Evolutionary conservation across 2,113 vertebrate species (phyloP), one percentile per base, ranked within the genome.

Genomic region (Haemorhous mexicanus): DNA sequence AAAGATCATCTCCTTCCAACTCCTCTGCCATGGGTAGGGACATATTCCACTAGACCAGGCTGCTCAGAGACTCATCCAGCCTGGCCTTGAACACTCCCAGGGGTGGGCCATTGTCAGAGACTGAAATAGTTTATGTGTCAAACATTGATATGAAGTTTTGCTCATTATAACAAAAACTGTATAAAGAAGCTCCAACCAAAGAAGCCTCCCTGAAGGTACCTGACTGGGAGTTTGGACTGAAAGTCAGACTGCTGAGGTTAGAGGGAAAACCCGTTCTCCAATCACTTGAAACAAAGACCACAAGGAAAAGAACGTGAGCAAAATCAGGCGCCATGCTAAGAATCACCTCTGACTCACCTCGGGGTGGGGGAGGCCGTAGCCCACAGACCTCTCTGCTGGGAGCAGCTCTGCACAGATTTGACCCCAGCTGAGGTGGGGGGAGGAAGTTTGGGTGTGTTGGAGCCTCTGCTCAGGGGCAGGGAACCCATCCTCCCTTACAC

Each of bases 321-420:
- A 32, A 43, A 1, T 13, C 37, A 5, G 3, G 6, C 2, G 4
- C 32, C 1, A 4, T 47, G 33, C 64, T 19, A 3, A 35, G 64
- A 47, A 32, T 2, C 53, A 14, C 24, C 46, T 35, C 24, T 27
- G 46, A 5, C 18, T 19, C 20, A 7, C 52, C 11, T 30, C 7
- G 11, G 52, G 52, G 7, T 19, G 47, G 21, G 59, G 41, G 39
- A 32, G 39, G 62, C 41, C 7, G 1, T 16, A 17, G 41, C 63
- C 28, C 53, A 55, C 32, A 33, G 30, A 20, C 11, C 41, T 41
- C 20, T 64, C 16, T 44, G 41, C 62, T 64, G 62, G 23, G 13
- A 44, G 62, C 62, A 44, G 30, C 9, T 33, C 23, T 44, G 41
- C n/a, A 6, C 62, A 64, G 41, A 44, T 32, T n/a, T n/a, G 33